Conservation (phyloP, 2,797 vertebrate genomes). For the Sternarchorhynchus goeldii region DNA sequence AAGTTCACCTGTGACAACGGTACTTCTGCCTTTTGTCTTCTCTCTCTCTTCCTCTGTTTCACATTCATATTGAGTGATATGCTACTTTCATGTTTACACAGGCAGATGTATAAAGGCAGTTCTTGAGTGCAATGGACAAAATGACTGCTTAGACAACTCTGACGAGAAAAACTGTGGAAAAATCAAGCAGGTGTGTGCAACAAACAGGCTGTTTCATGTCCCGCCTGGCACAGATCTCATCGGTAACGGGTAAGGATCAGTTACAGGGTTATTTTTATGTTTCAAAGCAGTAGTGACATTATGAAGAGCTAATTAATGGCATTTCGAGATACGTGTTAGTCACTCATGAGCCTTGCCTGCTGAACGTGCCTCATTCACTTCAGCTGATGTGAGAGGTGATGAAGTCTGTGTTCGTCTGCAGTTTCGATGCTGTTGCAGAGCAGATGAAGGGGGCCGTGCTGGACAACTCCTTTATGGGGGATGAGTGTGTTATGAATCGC, state of each 20-base stretch:
- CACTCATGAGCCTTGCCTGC: neutral
- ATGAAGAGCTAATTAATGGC: neutral
- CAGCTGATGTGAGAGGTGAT: neutral
- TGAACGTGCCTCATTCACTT: neutral
- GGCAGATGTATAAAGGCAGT: slow-evolving; percentile 84
- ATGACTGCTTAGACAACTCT: slow-evolving; percentile 91
- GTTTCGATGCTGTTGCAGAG: slow-evolving; percentile 83
- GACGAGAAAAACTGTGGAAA: slow-evolving; percentile 83
- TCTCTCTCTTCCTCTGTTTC: neutral
- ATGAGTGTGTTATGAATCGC: slow-evolving; percentile 72
- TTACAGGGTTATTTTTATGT: neutral
- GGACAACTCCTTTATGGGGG: slow-evolving; percentile 85
- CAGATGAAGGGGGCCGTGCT: slow-evolving; percentile 82
- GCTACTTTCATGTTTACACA: slow-evolving; percentile 55
- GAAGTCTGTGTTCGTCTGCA: slow-evolving; percentile 59
- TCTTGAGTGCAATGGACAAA: slow-evolving; percentile 86
- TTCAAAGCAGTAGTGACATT: neutral
- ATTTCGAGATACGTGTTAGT: no score
- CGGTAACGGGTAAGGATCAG: slow-evolving; percentile 77
- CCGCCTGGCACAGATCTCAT: slow-evolving; percentile 80
- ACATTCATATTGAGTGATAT: neutral
- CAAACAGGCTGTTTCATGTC: slow-evolving; percentile 51
- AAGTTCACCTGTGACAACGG: slow-evolving; percentile 88
- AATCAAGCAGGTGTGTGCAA: slow-evolving; percentile 67
- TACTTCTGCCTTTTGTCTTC: slow-evolving; percentile 52